Conservation (phyloP, 2,888 invertebrate species). For the Drosophila borealis region DNA sequence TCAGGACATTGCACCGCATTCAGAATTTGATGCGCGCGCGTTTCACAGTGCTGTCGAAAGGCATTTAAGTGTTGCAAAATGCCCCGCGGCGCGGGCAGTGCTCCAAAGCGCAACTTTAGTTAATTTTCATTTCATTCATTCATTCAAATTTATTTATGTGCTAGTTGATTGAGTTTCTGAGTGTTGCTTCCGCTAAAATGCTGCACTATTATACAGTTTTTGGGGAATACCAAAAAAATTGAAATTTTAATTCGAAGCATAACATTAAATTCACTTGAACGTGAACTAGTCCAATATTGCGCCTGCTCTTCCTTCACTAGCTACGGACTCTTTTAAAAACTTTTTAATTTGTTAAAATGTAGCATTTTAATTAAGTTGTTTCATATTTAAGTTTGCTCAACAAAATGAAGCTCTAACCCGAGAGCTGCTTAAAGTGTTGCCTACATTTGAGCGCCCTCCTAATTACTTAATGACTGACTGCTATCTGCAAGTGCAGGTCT, state of each 20-base stretch:
- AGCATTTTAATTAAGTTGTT: no score
- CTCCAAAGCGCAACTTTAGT: neutral
- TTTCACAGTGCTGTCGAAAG: constrained; percentile 27
- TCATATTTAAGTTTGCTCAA: no score
- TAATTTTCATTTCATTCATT: neutral
- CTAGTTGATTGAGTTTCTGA: neutral
- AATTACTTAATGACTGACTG: constrained; percentile 77
- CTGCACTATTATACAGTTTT: no score
- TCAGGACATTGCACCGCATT: constrained; percentile 68
- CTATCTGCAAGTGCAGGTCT: constrained; percentile 40
- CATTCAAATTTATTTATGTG: neutral
- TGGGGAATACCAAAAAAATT: no score
- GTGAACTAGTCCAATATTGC: no score
- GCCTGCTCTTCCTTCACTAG: no score
- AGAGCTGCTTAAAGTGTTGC: constrained; percentile 55
- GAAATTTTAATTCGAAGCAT: no score
- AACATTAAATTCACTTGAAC: no score
- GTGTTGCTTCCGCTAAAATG: neutral
- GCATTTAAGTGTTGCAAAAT: constrained; percentile 26
- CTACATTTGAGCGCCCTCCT: constrained; percentile 43
- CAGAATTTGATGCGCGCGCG: constrained; percentile 22
- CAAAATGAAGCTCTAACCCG: neutral
- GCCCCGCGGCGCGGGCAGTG: no score
- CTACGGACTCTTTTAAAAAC: no score
- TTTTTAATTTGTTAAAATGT: no score